phyloP scores from a whole-genome alignment of 2,113 vertebrate genomes.

The Periophthalmodon schlosseri region DNA sequence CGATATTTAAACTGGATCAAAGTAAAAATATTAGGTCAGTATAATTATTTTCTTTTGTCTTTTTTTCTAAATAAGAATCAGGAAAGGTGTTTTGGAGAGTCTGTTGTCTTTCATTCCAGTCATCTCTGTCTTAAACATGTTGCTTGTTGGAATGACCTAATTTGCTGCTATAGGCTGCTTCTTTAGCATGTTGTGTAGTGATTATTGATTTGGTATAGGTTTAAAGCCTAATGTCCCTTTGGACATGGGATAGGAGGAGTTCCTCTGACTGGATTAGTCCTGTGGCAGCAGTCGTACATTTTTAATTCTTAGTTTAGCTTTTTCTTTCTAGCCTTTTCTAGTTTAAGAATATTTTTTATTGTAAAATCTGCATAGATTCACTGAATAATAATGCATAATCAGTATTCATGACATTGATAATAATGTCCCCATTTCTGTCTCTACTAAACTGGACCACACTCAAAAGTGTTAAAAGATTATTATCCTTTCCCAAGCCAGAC shows the following conservation, averaged over 20 bases:
- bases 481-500: constrained; percentile 52
- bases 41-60: not conserved
- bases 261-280: too few relatives aligned
- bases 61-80: too few relatives aligned
- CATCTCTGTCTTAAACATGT: too few relatives aligned
- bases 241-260: too few relatives aligned
- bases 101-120: too few relatives aligned
- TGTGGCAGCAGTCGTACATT: too few relatives aligned
- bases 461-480: constrained; percentile 73
- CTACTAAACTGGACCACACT: constrained; percentile 55
- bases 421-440: constrained; percentile 7
- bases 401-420: not conserved
- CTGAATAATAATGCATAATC: not conserved
- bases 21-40: not conserved
- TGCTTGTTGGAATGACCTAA: too few relatives aligned
- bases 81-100: too few relatives aligned
- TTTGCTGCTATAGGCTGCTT: too few relatives aligned
- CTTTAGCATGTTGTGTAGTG: too few relatives aligned
- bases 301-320: too few relatives aligned
- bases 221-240: too few relatives aligned
- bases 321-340: not conserved
- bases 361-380: constrained; percentile 1
- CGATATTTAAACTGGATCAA: not conserved
- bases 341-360: not conserved
- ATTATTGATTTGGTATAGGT: not conserved